A percentile compares a stretch with the other conserved stretches of the same genome.
Evolutionary conservation across 1,140 invertebrate genomes (phyloP).

Genomic region (Hetaerina americana): DNA sequence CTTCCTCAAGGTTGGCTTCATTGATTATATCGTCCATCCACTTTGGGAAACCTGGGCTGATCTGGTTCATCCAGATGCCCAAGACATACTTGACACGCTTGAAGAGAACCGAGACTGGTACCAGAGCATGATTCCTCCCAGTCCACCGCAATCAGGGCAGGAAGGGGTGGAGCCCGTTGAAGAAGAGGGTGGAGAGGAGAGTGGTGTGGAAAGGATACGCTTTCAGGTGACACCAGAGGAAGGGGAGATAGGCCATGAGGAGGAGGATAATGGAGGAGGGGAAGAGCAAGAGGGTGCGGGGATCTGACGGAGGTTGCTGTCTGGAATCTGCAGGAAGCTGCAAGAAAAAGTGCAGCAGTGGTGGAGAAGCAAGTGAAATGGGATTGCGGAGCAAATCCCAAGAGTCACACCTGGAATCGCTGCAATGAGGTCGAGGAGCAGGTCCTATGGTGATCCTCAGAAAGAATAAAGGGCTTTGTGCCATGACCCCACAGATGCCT

Average conservation of each 20-base stretch:
- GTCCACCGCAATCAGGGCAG: conserved; percentile 26
- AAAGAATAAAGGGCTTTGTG: no score
- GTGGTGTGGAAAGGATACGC: conserved; percentile 15
- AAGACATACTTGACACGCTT: conserved; percentile 91
- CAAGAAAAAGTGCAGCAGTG: conserved; percentile 70
- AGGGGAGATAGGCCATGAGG: conserved; percentile 45
- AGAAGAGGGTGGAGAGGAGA: conserved; percentile 18
- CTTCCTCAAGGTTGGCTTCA: conserved; percentile 97
- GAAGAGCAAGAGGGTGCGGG: conserved; percentile 26
- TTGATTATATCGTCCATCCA: conserved; percentile 98
- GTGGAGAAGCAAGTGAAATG: conserved; percentile 32
- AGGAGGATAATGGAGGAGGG: conserved; percentile 45
- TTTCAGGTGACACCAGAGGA: conserved; percentile 75
- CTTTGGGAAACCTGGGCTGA: conserved; percentile 99
- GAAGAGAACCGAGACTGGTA: conserved; percentile 99
- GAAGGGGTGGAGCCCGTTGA: conserved; percentile 16
- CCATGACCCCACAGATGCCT: no score
- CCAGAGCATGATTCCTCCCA: conserved; percentile 55
- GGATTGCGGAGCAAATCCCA: no score
- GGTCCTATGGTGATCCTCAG: no score
- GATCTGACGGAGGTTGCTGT: conserved; percentile 74
- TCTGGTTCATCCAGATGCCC: conserved; percentile 94
- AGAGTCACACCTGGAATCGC: background rate
- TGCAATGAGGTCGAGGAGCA: background rate
- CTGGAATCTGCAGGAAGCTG: conserved; percentile 67